Evolutionary conservation across 1,140 invertebrate genomes (phyloP).

Genomic region (Chymomyza costata): DNA sequence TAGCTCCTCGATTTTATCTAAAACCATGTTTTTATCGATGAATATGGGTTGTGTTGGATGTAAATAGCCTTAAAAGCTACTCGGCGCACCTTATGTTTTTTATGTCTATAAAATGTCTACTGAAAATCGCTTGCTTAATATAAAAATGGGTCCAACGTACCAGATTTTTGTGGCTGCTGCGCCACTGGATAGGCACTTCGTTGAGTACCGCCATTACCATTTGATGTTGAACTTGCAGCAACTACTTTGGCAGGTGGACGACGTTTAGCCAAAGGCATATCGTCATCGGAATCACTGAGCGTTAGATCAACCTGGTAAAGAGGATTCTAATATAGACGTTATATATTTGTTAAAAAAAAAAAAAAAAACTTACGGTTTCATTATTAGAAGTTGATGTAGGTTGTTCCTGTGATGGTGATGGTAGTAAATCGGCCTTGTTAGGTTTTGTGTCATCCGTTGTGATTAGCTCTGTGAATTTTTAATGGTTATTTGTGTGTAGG

Average conservation of each 20-base stretch:
- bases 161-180: constrained; percentile 61
- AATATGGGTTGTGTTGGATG: too few relatives aligned
- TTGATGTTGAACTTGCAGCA: constrained; percentile 61
- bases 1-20: too few relatives aligned
- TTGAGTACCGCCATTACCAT: constrained; percentile 50
- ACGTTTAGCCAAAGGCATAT: constrained; percentile 74
- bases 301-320: constrained; percentile 73
- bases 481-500: background rate
- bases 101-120: too few relatives aligned
- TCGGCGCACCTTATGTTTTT: too few relatives aligned
- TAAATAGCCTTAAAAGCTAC: too few relatives aligned
- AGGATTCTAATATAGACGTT: background rate
- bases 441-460: constrained; percentile 65
- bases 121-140: constrained; percentile 58
- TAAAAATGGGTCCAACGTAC: constrained; percentile 74
- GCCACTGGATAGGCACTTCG: constrained; percentile 53
- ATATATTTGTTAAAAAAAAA: background rate
- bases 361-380: constrained; percentile 57
- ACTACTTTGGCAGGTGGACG: constrained; percentile 59
- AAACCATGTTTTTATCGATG: too few relatives aligned
- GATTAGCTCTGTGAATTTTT: constrained; percentile 46
- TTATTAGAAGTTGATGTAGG: constrained; percentile 73
- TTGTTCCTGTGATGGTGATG: constrained; percentile 56
- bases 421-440: constrained; percentile 47
- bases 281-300: constrained; percentile 75